Conservation (phyloP, 1,140 invertebrate genomes). For the Nebria ingens region DNA sequence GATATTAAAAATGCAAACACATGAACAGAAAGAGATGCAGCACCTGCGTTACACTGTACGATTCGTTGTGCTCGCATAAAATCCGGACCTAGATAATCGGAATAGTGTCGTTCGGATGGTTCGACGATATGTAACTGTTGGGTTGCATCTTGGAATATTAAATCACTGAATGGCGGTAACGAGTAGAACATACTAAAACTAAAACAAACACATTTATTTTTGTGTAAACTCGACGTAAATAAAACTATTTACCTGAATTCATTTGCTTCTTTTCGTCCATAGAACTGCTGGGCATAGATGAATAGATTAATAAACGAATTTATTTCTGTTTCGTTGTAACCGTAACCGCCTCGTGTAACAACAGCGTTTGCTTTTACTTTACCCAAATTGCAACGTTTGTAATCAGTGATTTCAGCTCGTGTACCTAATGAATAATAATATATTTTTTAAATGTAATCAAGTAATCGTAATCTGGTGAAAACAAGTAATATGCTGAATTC, state of each 20-base stretch:
- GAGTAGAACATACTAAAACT: constrained; percentile 88
- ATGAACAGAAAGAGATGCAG: constrained; percentile 19
- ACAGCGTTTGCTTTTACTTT: constrained; percentile 86
- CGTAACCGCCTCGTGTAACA: constrained; percentile 66
- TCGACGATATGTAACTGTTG: constrained; percentile 67
- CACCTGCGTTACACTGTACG: constrained; percentile 62
- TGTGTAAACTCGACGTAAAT: neutral
- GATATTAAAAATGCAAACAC: neutral
- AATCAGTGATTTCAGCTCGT: constrained; percentile 65
- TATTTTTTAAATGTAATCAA: constrained; percentile 6
- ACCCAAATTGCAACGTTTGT: constrained; percentile 77
- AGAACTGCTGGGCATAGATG: constrained; percentile 82
- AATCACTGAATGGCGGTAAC: constrained; percentile 63
- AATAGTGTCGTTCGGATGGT: constrained; percentile 49
- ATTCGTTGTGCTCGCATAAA: constrained; percentile 66
- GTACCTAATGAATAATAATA: constrained; percentile 43
- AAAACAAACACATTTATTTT: constrained; percentile 11
- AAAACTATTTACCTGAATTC: constrained; percentile 57
- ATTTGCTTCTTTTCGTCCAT: constrained; percentile 72
- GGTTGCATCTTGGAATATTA: constrained; percentile 88
- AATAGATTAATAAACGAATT: constrained; percentile 80
- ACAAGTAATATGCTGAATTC: constrained; percentile 10
- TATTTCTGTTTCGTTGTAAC: constrained; percentile 67
- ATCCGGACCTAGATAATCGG: constrained; percentile 58
- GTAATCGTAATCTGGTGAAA: too few relatives aligned